Evolutionary conservation across 2,888 invertebrate genomes (phyloP), one percentile per base, ranked within the genome.

Genomic region (Hirtodrosophila duncani): DNA sequence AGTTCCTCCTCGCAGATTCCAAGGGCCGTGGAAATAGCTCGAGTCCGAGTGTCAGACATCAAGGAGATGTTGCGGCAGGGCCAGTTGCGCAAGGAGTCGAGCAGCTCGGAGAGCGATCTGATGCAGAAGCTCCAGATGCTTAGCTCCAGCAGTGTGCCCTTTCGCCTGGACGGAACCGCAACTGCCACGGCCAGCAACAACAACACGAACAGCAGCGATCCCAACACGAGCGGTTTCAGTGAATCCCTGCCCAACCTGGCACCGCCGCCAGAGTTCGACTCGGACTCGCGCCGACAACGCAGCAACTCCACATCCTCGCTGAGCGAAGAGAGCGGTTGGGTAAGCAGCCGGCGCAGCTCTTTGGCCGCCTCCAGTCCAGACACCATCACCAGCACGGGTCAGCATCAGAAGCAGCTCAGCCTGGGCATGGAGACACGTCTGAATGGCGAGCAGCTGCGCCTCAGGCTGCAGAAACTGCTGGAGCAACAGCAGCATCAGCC

Each of bases 251-350:
- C 93, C 5, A 92, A 92, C 85, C 88, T 93, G 71, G 91, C 90
- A 34, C 91, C 91, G 34, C 90, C 91, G 1, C 90, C 90, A 1
- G 90, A 90, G 48, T 91, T 91, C 67, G 90, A 89, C 49, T 89
- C 90, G 7, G 77, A 77, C 6, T 27, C 57, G 3, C 42, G 74
- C 0, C 43, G 61, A 2, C 89, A 89, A 46, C 59, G 80, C 3
- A 85, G 86, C 55, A 89, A 88, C 66, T 91, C 91, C 5, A 91
- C 92, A 0, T 91, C 92, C 9, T 91, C 91, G 50, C 86, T 92
- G 53, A 94, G 94, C 74, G 95, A 95, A 85, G 93, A 94, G 85
- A 94, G 94, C 80, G 95, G 95, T 1, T 95, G 95, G 94, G 94
- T 95, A 0, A 94, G 94, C 18, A 94, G 94, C 71, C 91, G 92